Conservation (phyloP, 1,140 invertebrate species). For the Pygmarrhopalites habei region DNA sequence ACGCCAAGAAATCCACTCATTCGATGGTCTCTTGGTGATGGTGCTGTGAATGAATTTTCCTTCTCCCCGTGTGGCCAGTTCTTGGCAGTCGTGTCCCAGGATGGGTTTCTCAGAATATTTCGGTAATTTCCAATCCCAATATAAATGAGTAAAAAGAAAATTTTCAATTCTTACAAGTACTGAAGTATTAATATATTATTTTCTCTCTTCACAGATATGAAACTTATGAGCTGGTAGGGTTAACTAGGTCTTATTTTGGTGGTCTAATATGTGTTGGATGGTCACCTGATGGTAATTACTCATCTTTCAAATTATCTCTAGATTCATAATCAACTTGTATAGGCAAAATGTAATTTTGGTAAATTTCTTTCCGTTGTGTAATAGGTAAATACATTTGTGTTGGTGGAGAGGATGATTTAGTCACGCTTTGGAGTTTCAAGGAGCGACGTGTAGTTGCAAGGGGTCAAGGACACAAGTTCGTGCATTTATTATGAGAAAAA, state of each 20-base stretch:
- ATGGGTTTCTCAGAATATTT: constrained; percentile 93
- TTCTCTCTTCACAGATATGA: constrained; percentile 58
- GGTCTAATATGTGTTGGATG: constrained; percentile 67
- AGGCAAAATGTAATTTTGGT: too few species aligned
- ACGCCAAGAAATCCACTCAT: constrained; percentile 91
- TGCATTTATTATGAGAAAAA: background rate
- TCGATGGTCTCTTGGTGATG: constrained; percentile 71
- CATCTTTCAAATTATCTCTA: too few species aligned
- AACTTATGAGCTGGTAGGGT: constrained; percentile 87
- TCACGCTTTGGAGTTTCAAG: constrained; percentile 93
- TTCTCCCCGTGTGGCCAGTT: constrained; percentile 92
- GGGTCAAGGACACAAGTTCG: constrained; percentile 67
- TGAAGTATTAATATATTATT: background rate
- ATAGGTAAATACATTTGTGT: constrained; percentile 94
- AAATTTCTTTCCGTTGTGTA: too few species aligned
- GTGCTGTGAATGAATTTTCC: constrained; percentile 90
- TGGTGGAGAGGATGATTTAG: constrained; percentile 96
- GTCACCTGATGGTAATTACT: constrained; percentile 92
- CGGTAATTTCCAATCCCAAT: constrained; percentile 47
- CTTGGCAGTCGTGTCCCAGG: constrained; percentile 87
- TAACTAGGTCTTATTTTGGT: constrained; percentile 92
- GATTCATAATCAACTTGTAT: too few species aligned
- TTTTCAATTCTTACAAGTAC: too few species aligned
- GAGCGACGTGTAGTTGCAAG: constrained; percentile 90
- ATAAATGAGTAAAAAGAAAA: too few species aligned